Evolutionary conservation across 92 coral and sea anemone species (phyloP).

Genomic region (Parazoanthus darwini): DNA sequence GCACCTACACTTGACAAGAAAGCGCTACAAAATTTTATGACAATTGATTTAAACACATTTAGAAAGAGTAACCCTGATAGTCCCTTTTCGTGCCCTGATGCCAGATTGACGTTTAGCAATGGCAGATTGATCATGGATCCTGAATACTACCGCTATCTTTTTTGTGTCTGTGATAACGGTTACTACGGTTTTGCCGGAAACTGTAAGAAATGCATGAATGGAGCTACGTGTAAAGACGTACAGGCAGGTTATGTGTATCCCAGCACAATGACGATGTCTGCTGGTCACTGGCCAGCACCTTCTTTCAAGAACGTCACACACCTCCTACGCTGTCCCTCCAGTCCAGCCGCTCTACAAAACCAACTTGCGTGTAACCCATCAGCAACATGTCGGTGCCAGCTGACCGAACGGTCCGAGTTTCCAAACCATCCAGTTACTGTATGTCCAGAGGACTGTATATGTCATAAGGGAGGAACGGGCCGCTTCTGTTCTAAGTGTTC

Average conservation of each 20-base stretch:
- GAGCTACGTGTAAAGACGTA: constrained; percentile 47
- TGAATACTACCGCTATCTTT: constrained; percentile 47
- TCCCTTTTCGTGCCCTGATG: constrained; percentile 59
- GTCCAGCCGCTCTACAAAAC: not conserved
- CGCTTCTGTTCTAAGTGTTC: constrained; percentile 67
- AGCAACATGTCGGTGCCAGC: constrained; percentile 48
- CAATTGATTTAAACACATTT: constrained; percentile 32
- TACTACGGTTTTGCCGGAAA: constrained; percentile 58
- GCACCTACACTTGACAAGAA: constrained; percentile 18
- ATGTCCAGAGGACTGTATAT: constrained; percentile 53
- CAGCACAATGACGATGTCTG: constrained; percentile 48
- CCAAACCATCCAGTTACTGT: constrained; percentile 25
- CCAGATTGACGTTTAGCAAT: constrained; percentile 50
- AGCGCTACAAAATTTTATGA: constrained; percentile 42
- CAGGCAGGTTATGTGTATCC: constrained; percentile 28
- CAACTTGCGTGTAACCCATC: constrained; percentile 59
- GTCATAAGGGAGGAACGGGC: constrained; percentile 56
- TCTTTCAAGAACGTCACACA: constrained; percentile 50
- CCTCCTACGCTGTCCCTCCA: constrained; percentile 47
- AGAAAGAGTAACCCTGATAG: not conserved
- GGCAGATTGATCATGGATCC: constrained; percentile 63
- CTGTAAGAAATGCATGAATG: constrained; percentile 59
- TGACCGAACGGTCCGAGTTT: not conserved
- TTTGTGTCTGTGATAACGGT: constrained; percentile 62
- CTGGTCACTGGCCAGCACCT: constrained; percentile 70